phyloP scores from a whole-genome alignment of 2,797 vertebrate genomes.

The Silurus lanzhouensis region DNA sequence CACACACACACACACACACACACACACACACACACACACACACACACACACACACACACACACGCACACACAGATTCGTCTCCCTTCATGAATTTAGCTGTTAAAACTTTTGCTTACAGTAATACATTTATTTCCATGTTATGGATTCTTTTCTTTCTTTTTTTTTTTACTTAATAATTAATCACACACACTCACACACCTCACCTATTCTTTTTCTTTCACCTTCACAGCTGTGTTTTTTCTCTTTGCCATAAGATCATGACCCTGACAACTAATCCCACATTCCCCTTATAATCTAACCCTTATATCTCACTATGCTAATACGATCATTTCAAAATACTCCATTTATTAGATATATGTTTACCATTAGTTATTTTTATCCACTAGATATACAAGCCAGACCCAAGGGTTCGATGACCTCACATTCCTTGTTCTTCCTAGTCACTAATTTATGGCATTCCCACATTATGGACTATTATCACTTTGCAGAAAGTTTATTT shows the following conservation, averaged over 20 bases:
- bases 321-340: neutral
- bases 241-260: neutral
- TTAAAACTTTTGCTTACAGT: neutral
- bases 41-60: neutral
- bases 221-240: neutral
- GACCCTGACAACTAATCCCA: neutral
- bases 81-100: neutral
- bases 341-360: neutral
- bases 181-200: neutral
- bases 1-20: too few species aligned
- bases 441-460: neutral
- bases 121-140: neutral
- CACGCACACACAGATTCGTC: neutral
- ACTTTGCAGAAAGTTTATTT: neutral
- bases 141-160: neutral
- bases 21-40: neutral
- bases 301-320: neutral
- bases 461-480: neutral
- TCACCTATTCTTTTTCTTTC: neutral
- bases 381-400: neutral
- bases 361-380: neutral
- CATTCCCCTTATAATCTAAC: neutral
- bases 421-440: neutral
- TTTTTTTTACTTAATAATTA: neutral
- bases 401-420: neutral